Conservation (phyloP, 2,797 vertebrate genomes). For the Enoplosus armatus region DNA sequence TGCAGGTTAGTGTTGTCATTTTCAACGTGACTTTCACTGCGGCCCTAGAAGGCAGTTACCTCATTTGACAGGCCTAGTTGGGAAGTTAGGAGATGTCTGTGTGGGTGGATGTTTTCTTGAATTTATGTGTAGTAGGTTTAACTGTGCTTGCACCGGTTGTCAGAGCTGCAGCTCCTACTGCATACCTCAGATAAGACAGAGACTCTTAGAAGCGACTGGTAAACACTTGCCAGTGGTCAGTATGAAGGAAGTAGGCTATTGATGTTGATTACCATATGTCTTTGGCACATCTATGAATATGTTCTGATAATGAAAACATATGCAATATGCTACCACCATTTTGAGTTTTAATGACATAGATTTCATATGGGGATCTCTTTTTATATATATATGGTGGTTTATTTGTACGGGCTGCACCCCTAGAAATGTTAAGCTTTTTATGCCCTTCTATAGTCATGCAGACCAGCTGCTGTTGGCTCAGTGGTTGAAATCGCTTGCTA, state of each 20-base stretch:
- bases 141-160: conserved; percentile 22
- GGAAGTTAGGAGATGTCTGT: conserved; percentile 11
- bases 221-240: conserved; percentile 14
- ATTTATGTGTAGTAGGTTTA: conserved; percentile 28
- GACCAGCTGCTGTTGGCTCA: conserved; percentile 1
- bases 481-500: conserved; percentile 4
- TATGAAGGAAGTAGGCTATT: conserved; percentile 17
- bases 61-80: not conserved
- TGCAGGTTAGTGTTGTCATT: conserved; percentile 22
- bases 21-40: conserved; percentile 31
- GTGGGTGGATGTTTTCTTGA: conserved; percentile 48
- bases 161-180: conserved; percentile 38
- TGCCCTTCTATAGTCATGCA: not conserved
- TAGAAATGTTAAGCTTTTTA: not conserved
- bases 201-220: conserved; percentile 4
- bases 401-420: no score
- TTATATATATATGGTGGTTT: not conserved
- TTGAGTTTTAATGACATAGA: not conserved
- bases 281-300: conserved; percentile 21
- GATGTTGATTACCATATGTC: conserved; percentile 5
- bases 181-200: conserved; percentile 57
- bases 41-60: not conserved
- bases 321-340: not conserved
- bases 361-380: not conserved
- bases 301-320: not conserved